These are phyloP conservation scores for Podargus strigoides DNA, from an alignment of 2,797 vertebrate genomes.

Conservation along the genomic window DNA sequence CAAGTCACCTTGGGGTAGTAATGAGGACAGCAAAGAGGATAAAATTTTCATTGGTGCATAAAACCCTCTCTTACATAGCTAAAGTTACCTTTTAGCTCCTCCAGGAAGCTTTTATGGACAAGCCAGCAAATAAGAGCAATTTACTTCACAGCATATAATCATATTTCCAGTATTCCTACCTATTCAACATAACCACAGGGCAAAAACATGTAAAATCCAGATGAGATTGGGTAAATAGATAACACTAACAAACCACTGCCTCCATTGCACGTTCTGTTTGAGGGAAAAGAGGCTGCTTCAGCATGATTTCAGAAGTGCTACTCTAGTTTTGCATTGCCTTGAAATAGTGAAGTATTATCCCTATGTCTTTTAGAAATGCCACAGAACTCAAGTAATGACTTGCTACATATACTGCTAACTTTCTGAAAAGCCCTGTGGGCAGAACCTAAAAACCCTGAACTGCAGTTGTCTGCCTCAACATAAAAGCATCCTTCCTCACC, in stretches of 20 bases:
- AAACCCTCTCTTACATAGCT: not conserved
- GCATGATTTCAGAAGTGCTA: not conserved
- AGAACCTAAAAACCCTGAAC: slow-evolving; percentile 23
- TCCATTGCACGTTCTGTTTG: not conserved
- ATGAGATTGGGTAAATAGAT: not conserved
- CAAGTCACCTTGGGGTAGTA: not conserved
- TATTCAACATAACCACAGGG: not conserved
- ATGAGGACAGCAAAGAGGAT: not conserved
- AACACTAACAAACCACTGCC: not conserved
- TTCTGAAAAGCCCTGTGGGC: slow-evolving; percentile 1
- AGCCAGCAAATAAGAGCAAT: slow-evolving; percentile 20
- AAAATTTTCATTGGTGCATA: not conserved
- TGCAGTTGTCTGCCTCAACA: not conserved
- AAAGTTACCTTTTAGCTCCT: not conserved
- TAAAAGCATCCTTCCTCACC: slow-evolving; percentile 44
- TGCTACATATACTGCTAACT: not conserved
- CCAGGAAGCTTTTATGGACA: not conserved
- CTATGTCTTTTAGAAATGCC: not conserved
- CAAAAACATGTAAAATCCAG: not conserved
- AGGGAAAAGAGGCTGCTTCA: not conserved
- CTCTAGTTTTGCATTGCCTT: not conserved
- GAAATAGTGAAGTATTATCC: not conserved
- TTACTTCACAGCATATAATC: slow-evolving; percentile 2
- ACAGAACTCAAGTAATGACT: slow-evolving; percentile 17
- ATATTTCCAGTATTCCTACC: not conserved